Percentiles rank a stretch among this genome's conserved stretches.
phyloP scores from a whole-genome alignment of 2,888 invertebrate genomes.

The Latheticus oryzae region DNA sequence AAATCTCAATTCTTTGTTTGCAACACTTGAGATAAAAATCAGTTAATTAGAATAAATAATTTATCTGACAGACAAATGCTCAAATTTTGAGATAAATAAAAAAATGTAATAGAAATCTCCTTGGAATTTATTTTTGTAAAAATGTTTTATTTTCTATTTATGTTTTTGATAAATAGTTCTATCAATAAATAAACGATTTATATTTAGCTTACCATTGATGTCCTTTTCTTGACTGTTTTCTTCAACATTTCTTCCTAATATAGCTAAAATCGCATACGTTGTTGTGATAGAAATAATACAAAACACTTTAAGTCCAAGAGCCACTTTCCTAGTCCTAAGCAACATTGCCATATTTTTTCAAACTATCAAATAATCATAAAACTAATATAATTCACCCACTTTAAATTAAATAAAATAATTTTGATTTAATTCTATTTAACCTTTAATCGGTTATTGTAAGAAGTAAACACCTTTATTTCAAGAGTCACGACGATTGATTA shows the following conservation, averaged over 20 bases:
- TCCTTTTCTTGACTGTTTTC: not conserved
- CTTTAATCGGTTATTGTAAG: conserved; percentile 12
- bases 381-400: conserved; percentile 35
- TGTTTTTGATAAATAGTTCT: too few species aligned
- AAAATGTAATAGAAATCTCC: too few species aligned
- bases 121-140: too few species aligned
- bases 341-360: conserved; percentile 57
- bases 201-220: conserved; percentile 1
- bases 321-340: conserved; percentile 60
- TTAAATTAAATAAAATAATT: conserved; percentile 34
- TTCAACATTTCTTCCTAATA: conserved; percentile 32
- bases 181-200: conserved; percentile 19
- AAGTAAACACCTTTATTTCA: conserved; percentile 3
- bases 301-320: conserved; percentile 57
- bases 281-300: conserved; percentile 56
- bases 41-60: too few species aligned
- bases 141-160: too few species aligned
- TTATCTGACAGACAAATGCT: too few species aligned
- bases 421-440: conserved; percentile 12
- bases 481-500: conserved; percentile 23
- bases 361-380: conserved; percentile 46
- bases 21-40: too few species aligned
- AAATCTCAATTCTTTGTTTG: too few species aligned
- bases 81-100: too few species aligned
- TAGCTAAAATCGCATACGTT: conserved; percentile 54